These are phyloP conservation scores for Sphyrna mokarran DNA, from an alignment of 2,113 vertebrate genomes.

Conservation along the genomic window DNA sequence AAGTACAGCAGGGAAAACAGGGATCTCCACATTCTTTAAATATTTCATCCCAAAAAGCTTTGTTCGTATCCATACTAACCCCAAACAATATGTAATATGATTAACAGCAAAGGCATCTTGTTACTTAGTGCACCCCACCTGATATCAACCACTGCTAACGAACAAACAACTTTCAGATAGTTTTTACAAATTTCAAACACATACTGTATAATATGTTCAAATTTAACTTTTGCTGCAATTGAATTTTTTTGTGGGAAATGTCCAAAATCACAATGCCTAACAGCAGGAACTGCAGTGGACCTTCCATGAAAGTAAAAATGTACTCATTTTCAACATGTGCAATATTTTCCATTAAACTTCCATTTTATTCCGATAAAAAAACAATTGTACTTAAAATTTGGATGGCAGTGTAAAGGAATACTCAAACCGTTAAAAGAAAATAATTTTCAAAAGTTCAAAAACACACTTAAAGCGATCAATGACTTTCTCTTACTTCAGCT, in stretches of 20 bases:
- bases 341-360: background rate
- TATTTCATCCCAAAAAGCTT: constrained; percentile 37
- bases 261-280: background rate
- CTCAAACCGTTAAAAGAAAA: background rate
- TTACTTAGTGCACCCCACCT: constrained; percentile 8
- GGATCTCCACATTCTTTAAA: constrained; percentile 37
- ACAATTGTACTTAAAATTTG: background rate
- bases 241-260: background rate
- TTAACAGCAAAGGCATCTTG: constrained; percentile 29
- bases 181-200: background rate
- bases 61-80: constrained; percentile 14
- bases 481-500: background rate
- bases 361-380: background rate
- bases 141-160: background rate
- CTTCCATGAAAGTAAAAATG: background rate
- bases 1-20: constrained; percentile 27
- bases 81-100: constrained; percentile 7
- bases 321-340: background rate
- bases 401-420: background rate
- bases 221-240: background rate
- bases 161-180: background rate
- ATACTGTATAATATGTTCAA: background rate
- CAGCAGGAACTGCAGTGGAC: background rate
- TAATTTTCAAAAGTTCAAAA: background rate
- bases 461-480: background rate